Conservation (phyloP, 2,888 invertebrate species). For the Mimas tiliae region DNA sequence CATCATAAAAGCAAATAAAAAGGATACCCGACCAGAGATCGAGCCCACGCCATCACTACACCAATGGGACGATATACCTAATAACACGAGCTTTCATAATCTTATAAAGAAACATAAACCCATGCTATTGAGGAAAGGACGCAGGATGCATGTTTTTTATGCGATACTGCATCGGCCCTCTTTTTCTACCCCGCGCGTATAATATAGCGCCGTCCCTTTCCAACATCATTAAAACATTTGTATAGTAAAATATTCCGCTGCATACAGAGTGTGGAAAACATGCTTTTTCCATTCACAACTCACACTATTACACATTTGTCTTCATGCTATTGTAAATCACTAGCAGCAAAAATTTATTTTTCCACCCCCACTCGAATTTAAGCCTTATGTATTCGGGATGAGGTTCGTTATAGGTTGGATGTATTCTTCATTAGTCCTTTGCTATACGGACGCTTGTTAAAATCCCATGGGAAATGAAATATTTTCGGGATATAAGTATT, state of each 20-base stretch:
- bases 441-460: constrained; percentile 7
- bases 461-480: constrained; percentile 22
- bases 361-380: too few species aligned
- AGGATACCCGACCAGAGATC: background rate
- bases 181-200: background rate
- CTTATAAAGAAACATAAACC: constrained; percentile 7
- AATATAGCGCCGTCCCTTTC: constrained; percentile 1
- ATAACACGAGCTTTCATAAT: constrained; percentile 9
- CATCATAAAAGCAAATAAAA: too few species aligned
- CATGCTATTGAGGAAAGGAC: constrained; percentile 17
- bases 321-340: constrained; percentile 12
- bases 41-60: background rate
- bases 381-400: background rate
- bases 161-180: constrained; percentile 2
- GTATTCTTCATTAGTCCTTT: background rate
- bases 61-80: background rate
- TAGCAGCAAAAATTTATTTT: background rate
- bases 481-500: constrained; percentile 16
- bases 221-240: constrained; percentile 18
- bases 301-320: constrained; percentile 23
- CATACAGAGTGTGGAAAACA: constrained; percentile 23
- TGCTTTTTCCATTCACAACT: constrained; percentile 24
- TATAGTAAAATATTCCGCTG: constrained; percentile 9
- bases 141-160: constrained; percentile 14
- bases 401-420: background rate